Conservation (phyloP, 2,113 vertebrate species). For the Rhabdomys dilectus region DNA sequence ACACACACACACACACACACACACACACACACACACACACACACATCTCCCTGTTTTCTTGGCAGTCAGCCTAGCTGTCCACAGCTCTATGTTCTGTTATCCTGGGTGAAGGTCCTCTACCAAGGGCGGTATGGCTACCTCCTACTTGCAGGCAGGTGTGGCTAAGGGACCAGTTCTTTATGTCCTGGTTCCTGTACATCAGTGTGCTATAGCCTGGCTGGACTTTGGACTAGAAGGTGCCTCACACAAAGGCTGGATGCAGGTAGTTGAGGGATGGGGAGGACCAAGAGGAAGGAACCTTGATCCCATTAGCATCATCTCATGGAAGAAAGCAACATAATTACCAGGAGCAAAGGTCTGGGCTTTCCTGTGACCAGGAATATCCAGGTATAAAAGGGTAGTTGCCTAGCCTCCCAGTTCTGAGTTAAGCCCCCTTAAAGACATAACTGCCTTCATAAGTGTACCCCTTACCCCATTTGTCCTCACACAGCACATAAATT, state of each 20-base stretch:
- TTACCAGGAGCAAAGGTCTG: background rate
- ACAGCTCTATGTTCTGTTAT: no score
- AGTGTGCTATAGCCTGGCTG: background rate
- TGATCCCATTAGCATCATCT: background rate
- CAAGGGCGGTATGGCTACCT: background rate
- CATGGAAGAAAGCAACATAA: background rate
- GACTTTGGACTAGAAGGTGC: no score
- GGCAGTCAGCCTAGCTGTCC: background rate
- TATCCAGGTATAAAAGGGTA: no score
- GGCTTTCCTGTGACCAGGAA: background rate
- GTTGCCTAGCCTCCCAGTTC: fast-evolving
- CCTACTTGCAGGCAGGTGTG: background rate
- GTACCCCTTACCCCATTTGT: background rate
- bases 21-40: background rate
- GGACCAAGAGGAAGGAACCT: background rate
- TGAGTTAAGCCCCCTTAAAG: background rate
- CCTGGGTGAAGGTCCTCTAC: no score
- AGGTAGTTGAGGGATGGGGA: background rate
- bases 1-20: background rate
- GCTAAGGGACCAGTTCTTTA: no score
- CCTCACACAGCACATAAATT: background rate
- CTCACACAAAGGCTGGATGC: no score
- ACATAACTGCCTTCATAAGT: background rate
- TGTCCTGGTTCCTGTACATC: no score
- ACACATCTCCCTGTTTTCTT: background rate